Conservation (phyloP, 2,888 invertebrate species). For the Tromatobia lineatoria region DNA sequence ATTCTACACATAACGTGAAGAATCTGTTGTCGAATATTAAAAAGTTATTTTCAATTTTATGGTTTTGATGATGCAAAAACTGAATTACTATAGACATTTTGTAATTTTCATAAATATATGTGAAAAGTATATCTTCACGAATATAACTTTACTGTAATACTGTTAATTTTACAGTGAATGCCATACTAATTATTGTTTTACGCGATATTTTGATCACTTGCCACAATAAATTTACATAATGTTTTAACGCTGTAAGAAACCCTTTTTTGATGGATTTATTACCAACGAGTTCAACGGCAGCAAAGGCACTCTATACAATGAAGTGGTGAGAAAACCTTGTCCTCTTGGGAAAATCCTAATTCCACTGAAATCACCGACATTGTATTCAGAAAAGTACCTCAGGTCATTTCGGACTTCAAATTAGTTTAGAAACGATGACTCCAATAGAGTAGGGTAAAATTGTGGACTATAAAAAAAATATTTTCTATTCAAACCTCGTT, state of each 20-base stretch:
- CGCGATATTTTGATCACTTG: no score
- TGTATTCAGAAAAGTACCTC: constrained; percentile 3
- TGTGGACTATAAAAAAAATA: not conserved
- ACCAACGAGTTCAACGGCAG: not conserved
- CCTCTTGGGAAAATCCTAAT: constrained; percentile 5
- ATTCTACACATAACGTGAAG: no score
- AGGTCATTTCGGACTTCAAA: not conserved
- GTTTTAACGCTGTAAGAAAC: not conserved
- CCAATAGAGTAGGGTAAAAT: not conserved
- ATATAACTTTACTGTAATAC: no score
- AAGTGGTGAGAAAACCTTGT: not conserved
- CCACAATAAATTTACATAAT: not conserved
- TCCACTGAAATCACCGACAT: not conserved
- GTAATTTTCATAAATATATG: no score
- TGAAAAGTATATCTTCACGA: no score
- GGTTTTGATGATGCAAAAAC: no score
- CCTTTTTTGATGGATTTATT: constrained; percentile 5
- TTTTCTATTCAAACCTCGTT: not conserved
- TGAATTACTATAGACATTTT: no score
- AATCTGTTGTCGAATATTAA: no score
- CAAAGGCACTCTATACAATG: not conserved
- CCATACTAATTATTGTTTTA: no score
- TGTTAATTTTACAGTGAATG: no score
- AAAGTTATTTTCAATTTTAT: no score
- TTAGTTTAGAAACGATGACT: not conserved